Percentiles rank a stretch among this genome's conserved stretches.
phyloP scores from a whole-genome alignment of 2,113 vertebrate species.

The Zosterops japonicus region DNA sequence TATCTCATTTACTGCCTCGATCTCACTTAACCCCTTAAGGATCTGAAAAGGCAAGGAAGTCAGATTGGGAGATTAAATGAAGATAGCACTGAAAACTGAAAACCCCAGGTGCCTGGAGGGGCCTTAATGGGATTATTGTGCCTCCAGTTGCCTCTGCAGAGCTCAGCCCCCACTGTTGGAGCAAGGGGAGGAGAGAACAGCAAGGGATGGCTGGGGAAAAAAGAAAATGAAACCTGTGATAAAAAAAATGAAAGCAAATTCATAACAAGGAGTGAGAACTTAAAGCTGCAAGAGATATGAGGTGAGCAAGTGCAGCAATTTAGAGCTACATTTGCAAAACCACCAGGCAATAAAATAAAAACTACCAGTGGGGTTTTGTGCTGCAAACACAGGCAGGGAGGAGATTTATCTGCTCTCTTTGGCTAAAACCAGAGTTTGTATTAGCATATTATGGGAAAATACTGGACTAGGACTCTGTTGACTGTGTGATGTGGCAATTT shows the following conservation, averaged over 20 bases:
- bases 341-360: not conserved
- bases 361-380: not conserved
- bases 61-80: slow-evolving; percentile 20
- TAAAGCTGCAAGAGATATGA: not conserved
- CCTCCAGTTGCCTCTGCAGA: not conserved
- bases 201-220: not conserved
- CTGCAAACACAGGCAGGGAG: not conserved
- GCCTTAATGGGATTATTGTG: not conserved
- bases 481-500: no score
- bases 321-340: not conserved
- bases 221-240: not conserved
- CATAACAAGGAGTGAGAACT: not conserved
- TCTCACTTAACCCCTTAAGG: slow-evolving; percentile 43
- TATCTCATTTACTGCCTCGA: slow-evolving; percentile 4
- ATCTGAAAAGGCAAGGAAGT: not conserved
- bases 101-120: not conserved
- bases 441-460: not conserved
- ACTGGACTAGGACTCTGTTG: not conserved
- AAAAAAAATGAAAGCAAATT: not conserved
- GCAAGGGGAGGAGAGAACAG: not conserved
- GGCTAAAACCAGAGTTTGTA: not conserved
- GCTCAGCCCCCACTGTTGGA: not conserved
- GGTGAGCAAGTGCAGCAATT: not conserved
- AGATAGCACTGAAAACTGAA: not conserved
- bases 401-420: not conserved